phyloP scores from a whole-genome alignment of 1,140 invertebrate species.

The Cyclina sinensis region DNA sequence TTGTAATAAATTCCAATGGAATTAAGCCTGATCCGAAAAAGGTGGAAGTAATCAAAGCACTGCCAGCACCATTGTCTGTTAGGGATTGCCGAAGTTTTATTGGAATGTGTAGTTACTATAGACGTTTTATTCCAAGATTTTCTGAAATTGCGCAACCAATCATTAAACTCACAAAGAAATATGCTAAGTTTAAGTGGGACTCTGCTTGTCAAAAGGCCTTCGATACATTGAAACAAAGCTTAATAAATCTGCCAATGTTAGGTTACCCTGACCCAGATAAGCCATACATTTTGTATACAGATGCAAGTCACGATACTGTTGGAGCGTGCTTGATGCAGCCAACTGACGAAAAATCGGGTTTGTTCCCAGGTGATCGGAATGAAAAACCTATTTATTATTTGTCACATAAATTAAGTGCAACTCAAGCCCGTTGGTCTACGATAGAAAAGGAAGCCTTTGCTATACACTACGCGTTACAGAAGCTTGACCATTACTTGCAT shows the following conservation, averaged over 20 bases:
- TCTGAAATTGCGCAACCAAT: conserved; percentile 61
- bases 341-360: conserved; percentile 13
- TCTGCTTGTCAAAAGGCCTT: conserved; percentile 55
- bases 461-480: conserved; percentile 76
- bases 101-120: conserved; percentile 67
- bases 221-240: conserved; percentile 44
- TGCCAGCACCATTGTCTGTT: not conserved
- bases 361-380: not conserved
- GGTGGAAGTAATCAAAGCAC: conserved; percentile 3
- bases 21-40: conserved; percentile 35
- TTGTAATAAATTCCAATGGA: not conserved
- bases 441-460: conserved; percentile 75
- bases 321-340: conserved; percentile 28
- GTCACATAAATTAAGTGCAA: conserved; percentile 71
- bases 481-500: conserved; percentile 77
- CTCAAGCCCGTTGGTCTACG: conserved; percentile 67
- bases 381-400: conserved; percentile 72
- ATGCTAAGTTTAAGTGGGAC: conserved; percentile 48
- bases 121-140: conserved; percentile 71
- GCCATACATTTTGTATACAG: conserved; percentile 59
- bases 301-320: conserved; percentile 40
- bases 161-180: conserved; percentile 60
- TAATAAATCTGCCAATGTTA: conserved; percentile 38
- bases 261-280: conserved; percentile 34
- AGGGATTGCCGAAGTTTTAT: conserved; percentile 57